Evolutionary conservation across 2,113 vertebrate species (phyloP).

Genomic region (Lophochroa leadbeateri): DNA sequence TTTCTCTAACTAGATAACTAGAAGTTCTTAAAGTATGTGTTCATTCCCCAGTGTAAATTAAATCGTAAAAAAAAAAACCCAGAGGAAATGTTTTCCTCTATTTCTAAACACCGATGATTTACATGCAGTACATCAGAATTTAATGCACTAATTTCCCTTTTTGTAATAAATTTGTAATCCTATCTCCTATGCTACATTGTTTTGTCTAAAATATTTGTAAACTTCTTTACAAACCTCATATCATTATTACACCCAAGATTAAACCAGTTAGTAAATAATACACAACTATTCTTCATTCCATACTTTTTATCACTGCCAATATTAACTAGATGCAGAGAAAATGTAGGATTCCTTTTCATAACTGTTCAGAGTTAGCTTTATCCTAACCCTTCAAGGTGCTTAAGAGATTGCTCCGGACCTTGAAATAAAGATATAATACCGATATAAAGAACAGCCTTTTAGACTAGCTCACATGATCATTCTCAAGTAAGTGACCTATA

Average conservation of each 20-base stretch:
- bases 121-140: neutral
- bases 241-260: neutral
- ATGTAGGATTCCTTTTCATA: neutral
- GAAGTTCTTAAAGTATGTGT: neutral
- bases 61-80: neutral
- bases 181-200: neutral
- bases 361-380: neutral
- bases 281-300: neutral
- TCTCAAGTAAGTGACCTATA: neutral
- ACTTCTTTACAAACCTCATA: neutral
- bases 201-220: neutral
- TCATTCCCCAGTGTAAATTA: neutral
- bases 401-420: neutral
- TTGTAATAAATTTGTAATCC: neutral
- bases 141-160: neutral
- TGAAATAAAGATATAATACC: neutral
- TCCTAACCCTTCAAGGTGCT: neutral
- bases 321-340: neutral
- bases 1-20: neutral
- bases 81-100: neutral
- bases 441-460: neutral
- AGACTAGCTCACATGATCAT: neutral
- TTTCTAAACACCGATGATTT: neutral
- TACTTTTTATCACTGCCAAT: neutral
- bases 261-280: neutral